Percentiles rank a stretch among this genome's conserved stretches.
Evolutionary conservation across 2,113 vertebrate genomes (phyloP).

Genomic region (Tachysurus fulvidraco): DNA sequence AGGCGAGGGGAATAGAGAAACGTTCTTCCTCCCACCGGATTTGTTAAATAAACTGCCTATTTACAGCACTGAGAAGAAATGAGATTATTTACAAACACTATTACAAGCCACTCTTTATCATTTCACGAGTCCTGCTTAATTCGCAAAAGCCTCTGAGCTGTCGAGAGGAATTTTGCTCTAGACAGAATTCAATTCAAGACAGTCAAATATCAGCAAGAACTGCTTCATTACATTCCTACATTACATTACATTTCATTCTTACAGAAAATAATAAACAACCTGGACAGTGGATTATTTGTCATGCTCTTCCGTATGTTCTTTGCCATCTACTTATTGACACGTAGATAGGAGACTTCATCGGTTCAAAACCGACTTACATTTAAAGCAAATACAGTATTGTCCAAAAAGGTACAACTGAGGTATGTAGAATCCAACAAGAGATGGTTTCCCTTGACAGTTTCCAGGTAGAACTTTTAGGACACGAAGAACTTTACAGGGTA

Average conservation of each 20-base stretch:
- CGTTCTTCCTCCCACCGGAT: slow-evolving; percentile 67
- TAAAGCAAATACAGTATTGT: neutral
- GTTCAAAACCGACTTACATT: neutral
- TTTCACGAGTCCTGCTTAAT: neutral
- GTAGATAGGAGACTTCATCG: neutral
- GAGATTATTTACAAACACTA: slow-evolving; percentile 79
- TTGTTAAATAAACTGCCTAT: slow-evolving; percentile 77
- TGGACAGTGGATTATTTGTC: neutral
- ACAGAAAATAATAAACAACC: neutral
- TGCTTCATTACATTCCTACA: neutral
- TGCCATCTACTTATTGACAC: neutral
- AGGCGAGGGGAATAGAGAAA: slow-evolving; percentile 57
- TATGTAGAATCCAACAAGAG: neutral
- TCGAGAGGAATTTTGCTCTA: neutral
- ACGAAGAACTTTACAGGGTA: neutral
- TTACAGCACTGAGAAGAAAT: slow-evolving; percentile 65
- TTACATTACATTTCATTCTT: neutral
- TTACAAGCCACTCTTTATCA: slow-evolving; percentile 54
- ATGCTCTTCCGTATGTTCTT: neutral
- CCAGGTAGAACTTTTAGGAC: neutral
- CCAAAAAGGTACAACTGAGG: neutral
- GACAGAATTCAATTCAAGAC: neutral
- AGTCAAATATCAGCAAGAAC: neutral
- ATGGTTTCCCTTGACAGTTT: neutral
- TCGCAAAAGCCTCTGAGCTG: neutral